A percentile compares a stretch with the other conserved stretches of the same genome.
phyloP scores from a whole-genome alignment of 2,888 invertebrate species.

The Ornithoptera alexandrae region DNA sequence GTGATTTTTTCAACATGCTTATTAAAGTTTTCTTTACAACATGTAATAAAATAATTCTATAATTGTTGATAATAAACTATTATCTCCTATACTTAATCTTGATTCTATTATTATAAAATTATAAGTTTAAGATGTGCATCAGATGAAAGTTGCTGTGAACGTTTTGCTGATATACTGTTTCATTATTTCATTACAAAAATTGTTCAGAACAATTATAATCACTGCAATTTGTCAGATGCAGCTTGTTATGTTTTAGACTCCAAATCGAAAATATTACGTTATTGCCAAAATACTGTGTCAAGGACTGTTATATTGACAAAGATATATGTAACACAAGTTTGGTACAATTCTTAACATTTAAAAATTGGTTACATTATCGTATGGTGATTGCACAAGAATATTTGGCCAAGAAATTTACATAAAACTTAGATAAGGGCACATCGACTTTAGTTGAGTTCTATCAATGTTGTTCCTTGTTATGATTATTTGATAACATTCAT shows the following conservation, averaged over 20 bases:
- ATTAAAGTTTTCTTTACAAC: no score
- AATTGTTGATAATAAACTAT: no score
- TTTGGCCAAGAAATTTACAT: neutral
- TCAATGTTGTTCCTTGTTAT: neutral
- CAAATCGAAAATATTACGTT: neutral
- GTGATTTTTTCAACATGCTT: no score
- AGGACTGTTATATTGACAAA: neutral
- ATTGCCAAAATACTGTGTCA: slow-evolving; percentile 2
- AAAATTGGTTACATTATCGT: neutral
- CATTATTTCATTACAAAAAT: no score
- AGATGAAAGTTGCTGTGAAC: no score
- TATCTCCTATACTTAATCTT: no score
- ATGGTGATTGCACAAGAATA: neutral
- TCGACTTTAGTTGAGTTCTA: neutral
- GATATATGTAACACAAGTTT: slow-evolving; percentile 3
- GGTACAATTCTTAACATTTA: slow-evolving; percentile 3
- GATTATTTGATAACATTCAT: neutral
- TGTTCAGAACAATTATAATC: neutral
- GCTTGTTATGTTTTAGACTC: neutral
- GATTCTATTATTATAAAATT: no score
- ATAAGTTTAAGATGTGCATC: no score
- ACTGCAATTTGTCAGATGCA: neutral
- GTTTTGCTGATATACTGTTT: no score
- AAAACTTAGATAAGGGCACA: neutral
- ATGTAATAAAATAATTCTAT: no score